Conservation (phyloP, 2,888 invertebrate genomes). For the Hedya salicella region DNA sequence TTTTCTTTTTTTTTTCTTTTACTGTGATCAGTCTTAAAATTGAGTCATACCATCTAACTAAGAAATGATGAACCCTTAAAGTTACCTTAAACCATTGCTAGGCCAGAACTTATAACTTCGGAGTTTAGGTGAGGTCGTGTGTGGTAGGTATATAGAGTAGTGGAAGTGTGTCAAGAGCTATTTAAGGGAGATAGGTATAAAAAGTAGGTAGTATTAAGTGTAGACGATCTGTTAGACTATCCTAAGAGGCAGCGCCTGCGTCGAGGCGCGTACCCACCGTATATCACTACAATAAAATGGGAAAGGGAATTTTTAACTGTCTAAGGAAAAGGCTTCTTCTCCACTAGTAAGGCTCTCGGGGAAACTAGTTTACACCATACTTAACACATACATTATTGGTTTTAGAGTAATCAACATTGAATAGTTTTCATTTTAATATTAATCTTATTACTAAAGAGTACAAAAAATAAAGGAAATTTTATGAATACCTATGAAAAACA, state of each 20-base stretch:
- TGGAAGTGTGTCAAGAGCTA: slow-evolving; percentile 62
- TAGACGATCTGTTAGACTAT: slow-evolving; percentile 58
- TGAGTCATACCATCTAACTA: slow-evolving; percentile 84
- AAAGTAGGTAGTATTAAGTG: slow-evolving; percentile 57
- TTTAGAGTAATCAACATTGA: slow-evolving; percentile 85
- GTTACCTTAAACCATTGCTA: slow-evolving; percentile 73
- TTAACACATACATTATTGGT: slow-evolving; percentile 81
- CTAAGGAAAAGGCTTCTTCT: slow-evolving; percentile 83
- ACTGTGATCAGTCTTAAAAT: slow-evolving; percentile 85
- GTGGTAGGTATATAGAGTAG: slow-evolving; percentile 51
- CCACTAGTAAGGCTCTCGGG: slow-evolving; percentile 81
- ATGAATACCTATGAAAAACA: slow-evolving; percentile 84
- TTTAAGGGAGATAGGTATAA: slow-evolving; percentile 61
- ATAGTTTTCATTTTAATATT: slow-evolving; percentile 83
- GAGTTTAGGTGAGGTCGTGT: slow-evolving; percentile 56
- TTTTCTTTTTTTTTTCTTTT: slow-evolving; percentile 64
- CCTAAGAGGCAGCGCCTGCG: slow-evolving; percentile 40
- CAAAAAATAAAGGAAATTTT: slow-evolving; percentile 85
- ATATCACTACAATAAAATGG: slow-evolving; percentile 55
- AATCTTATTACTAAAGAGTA: slow-evolving; percentile 84
- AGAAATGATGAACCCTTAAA: slow-evolving; percentile 80
- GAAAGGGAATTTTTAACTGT: slow-evolving; percentile 66
- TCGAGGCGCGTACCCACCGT: slow-evolving; percentile 52
- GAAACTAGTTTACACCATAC: slow-evolving; percentile 81
- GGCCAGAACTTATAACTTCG: slow-evolving; percentile 74